A percentile compares a stretch with the other conserved stretches of the same genome.
phyloP scores from a whole-genome alignment of 2,113 vertebrate species.

The Actenoides hombroni region DNA sequence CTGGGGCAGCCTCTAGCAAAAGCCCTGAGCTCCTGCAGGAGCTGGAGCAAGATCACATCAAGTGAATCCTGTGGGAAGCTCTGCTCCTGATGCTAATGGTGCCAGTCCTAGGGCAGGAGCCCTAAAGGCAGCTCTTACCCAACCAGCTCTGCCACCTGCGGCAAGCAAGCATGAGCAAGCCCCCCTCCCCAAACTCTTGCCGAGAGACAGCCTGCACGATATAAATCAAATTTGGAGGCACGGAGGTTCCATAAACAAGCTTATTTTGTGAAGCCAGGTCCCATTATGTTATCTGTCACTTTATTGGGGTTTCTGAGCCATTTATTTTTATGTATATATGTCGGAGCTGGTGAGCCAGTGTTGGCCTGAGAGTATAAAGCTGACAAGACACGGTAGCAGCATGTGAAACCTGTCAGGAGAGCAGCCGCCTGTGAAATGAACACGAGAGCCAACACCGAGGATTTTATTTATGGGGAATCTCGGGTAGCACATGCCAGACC shows the following conservation, averaged over 20 bases:
- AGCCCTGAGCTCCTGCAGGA: background rate
- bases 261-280: constrained; percentile 45
- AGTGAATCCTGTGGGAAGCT: background rate
- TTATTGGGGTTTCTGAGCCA: constrained; percentile 67
- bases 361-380: constrained; percentile 71
- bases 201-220: rapidly evolving
- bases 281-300: constrained; percentile 65
- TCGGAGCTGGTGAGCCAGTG: constrained; percentile 34
- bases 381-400: constrained; percentile 71
- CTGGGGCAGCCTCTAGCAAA: background rate
- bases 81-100: background rate
- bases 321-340: constrained; percentile 75
- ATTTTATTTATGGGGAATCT: constrained; percentile 74
- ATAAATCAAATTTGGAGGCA: constrained; percentile 42
- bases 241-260: constrained; percentile 57
- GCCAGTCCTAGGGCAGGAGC: background rate
- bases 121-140: background rate
- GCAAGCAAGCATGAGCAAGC: rapidly evolving
- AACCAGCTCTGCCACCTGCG: rapidly evolving
- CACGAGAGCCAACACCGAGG: background rate
- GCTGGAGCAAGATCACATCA: background rate
- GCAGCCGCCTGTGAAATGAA: constrained; percentile 83
- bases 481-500: background rate
- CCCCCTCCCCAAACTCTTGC: background rate
- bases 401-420: constrained; percentile 74